Conservation (phyloP, 2,888 invertebrate genomes). For the Zaprionus lineosus region DNA sequence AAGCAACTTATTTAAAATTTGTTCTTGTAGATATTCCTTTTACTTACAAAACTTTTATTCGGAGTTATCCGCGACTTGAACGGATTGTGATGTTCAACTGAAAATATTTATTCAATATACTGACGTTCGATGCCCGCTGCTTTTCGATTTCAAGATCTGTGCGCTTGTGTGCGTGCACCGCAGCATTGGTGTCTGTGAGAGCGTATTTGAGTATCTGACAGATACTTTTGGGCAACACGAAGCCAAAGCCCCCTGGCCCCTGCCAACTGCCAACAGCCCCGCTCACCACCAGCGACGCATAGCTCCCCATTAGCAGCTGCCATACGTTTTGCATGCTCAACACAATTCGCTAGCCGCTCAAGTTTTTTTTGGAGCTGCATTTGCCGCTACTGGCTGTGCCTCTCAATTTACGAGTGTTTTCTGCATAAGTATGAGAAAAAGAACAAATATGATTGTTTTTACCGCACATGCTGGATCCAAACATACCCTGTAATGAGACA, state of each 20-base stretch:
- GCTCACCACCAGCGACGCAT: too few species aligned
- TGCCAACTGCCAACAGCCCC: too few species aligned
- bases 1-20: slow-evolving; percentile 4
- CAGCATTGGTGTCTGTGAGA: slow-evolving; percentile 21
- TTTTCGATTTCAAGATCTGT: slow-evolving; percentile 67
- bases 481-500: too few species aligned
- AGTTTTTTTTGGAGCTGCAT: slow-evolving; percentile 63
- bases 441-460: too few species aligned
- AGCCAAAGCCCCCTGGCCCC: slow-evolving; percentile 16
- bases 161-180: slow-evolving; percentile 34
- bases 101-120: slow-evolving; percentile 83
- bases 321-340: slow-evolving; percentile 64
- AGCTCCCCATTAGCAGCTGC: slow-evolving; percentile 18
- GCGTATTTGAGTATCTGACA: slow-evolving; percentile 44
- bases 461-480: background rate
- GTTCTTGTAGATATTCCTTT: slow-evolving; percentile 39
- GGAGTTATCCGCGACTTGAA: slow-evolving; percentile 84
- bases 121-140: slow-evolving; percentile 79
- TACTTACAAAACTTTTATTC: slow-evolving; percentile 83
- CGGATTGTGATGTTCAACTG: slow-evolving; percentile 84
- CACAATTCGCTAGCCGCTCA: slow-evolving; percentile 46
- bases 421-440: slow-evolving; percentile 27
- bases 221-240: slow-evolving; percentile 55
- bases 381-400: slow-evolving; percentile 29
- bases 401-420: slow-evolving; percentile 49